phyloP scores from a whole-genome alignment of 1,140 invertebrate genomes.

The Anastatus disparis region DNA sequence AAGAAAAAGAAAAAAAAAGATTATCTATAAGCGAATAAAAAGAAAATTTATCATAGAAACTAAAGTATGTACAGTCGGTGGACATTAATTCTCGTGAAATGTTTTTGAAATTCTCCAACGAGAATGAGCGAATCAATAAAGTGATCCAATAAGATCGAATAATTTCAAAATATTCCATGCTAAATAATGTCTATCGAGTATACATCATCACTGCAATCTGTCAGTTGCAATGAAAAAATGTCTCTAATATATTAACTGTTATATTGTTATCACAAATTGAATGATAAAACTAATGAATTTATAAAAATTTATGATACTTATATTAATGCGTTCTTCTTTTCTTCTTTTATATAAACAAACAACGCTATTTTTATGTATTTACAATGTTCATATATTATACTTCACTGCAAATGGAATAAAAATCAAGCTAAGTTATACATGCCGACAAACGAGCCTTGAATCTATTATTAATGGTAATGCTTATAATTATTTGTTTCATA shows the following conservation, averaged over 20 bases:
- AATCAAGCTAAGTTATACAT: conserved; percentile 14
- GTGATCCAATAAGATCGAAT: too few species aligned
- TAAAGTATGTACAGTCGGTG: too few species aligned
- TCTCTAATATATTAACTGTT: conserved; percentile 3
- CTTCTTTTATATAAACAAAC: neutral
- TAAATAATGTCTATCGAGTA: too few species aligned
- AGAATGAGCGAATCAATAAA: too few species aligned
- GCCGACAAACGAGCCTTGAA: neutral
- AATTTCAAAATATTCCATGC: too few species aligned
- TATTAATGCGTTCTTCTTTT: neutral
- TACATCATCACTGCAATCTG: too few species aligned
- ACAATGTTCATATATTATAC: neutral
- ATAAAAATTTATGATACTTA: conserved; percentile 1
- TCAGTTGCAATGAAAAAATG: neutral
- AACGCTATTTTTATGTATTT: conserved; percentile 21
- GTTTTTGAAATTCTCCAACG: too few species aligned
- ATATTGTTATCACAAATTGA: conserved; percentile 3
- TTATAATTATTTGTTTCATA: neutral
- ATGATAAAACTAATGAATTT: conserved; percentile 15
- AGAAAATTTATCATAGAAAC: too few species aligned
- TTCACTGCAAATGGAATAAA: neutral
- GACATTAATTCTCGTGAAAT: too few species aligned
- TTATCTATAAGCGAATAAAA: too few species aligned
- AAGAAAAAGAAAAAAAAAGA: neutral
- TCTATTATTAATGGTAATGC: neutral